Percentiles rank a stretch among this genome's conserved stretches.
Evolutionary conservation across 2,113 vertebrate genomes (phyloP).

Genomic region (Cyphotilapia sp.): DNA sequence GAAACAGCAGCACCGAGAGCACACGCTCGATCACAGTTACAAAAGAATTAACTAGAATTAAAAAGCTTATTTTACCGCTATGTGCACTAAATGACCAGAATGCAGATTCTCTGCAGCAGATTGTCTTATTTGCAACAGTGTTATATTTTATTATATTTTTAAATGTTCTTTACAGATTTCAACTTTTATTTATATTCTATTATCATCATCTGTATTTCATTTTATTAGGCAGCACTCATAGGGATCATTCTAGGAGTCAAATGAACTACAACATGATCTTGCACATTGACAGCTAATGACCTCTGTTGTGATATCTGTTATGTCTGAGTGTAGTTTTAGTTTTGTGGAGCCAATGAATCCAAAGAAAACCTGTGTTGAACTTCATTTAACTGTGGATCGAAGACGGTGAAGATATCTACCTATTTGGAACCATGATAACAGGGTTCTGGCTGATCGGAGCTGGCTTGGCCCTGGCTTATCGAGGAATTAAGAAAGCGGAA

Average conservation of each 20-base stretch:
- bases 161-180: not conserved
- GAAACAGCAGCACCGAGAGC: not conserved
- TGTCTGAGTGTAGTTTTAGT: not conserved
- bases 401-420: accelerated
- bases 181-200: not conserved
- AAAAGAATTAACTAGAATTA: accelerated
- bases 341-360: not conserved
- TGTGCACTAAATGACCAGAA: not conserved
- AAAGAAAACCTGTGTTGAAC: not conserved
- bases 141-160: accelerated
- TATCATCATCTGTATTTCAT: not conserved
- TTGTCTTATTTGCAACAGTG: not conserved
- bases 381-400: not conserved
- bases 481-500: accelerated
- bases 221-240: not conserved
- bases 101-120: not conserved
- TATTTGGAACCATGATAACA: accelerated
- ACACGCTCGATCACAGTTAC: not conserved
- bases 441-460: accelerated
- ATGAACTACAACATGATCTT: not conserved
- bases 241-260: not conserved
- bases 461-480: no score
- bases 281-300: not conserved
- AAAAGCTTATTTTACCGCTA: not conserved
- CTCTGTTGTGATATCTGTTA: not conserved